Evolutionary conservation across 2,888 invertebrate species (phyloP).

Genomic region (Bibio marci): DNA sequence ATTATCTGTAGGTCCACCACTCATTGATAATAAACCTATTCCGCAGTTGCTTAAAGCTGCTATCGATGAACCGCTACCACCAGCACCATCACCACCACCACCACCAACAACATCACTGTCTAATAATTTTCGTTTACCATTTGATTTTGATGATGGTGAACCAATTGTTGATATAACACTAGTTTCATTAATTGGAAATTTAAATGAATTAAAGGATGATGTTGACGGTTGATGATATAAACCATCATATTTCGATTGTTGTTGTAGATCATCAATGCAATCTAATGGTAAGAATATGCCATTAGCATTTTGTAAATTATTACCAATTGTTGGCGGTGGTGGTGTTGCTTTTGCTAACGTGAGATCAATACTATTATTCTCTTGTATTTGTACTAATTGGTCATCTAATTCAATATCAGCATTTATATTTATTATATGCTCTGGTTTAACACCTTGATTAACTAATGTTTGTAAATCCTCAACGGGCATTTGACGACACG

Average conservation of each 20-base stretch:
- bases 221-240: no score
- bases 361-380: constrained; percentile 3
- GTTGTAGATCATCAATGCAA: no score
- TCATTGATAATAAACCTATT: not conserved
- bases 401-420: constrained; percentile 2
- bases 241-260: no score
- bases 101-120: no score
- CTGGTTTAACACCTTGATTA: constrained; percentile 41
- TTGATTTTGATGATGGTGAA: not conserved
- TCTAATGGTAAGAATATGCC: no score
- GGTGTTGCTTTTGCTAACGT: not conserved
- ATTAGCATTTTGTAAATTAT: no score
- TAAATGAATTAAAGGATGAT: no score
- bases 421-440: constrained; percentile 26
- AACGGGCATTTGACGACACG: constrained; percentile 47
- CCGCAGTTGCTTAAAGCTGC: no score
- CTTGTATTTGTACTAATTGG: constrained; percentile 4
- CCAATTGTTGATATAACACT: no score
- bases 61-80: not conserved
- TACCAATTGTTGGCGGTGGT: no score
- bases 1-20: not conserved
- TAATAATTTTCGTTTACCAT: not conserved
- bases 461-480: constrained; percentile 42
- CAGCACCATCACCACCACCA: not conserved
- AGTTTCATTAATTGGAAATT: no score